Evolutionary conservation across 2,888 invertebrate genomes (phyloP).

Genomic region (Strigamia crassipes): DNA sequence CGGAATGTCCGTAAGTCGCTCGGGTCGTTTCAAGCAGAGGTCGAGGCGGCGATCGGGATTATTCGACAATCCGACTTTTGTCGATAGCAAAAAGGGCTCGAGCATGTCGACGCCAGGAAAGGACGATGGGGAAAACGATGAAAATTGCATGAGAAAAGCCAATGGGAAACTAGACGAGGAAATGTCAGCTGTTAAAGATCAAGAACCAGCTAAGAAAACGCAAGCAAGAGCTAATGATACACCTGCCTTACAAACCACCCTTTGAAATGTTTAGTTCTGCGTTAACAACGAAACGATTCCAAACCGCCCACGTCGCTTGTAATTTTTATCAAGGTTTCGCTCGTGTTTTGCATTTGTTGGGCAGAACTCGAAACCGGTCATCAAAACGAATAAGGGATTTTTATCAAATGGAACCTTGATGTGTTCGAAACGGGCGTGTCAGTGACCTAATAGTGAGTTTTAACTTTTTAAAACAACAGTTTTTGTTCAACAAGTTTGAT

Average conservation of each 20-base stretch:
- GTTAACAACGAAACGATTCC: background rate
- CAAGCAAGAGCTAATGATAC: background rate
- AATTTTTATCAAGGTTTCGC: background rate
- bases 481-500: background rate
- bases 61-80: constrained; percentile 47
- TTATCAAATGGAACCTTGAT: constrained; percentile 6
- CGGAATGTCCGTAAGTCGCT: constrained; percentile 48
- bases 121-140: constrained; percentile 43
- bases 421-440: background rate
- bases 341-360: constrained; percentile 6
- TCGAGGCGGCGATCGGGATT: constrained; percentile 45
- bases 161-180: background rate
- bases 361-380: background rate
- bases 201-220: background rate
- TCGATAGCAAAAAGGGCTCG: background rate
- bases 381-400: background rate
- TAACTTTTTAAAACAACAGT: background rate
- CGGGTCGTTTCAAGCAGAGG: constrained; percentile 48
- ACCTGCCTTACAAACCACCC: constrained; percentile 1
- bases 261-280: background rate
- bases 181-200: background rate
- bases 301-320: background rate
- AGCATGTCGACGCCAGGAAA: background rate
- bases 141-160: constrained; percentile 33
- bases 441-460: constrained; percentile 36